Base-by-base conservation (phyloP, 2,113 vertebrate species). In the Pseudolaguvia tuberculata region DNA sequence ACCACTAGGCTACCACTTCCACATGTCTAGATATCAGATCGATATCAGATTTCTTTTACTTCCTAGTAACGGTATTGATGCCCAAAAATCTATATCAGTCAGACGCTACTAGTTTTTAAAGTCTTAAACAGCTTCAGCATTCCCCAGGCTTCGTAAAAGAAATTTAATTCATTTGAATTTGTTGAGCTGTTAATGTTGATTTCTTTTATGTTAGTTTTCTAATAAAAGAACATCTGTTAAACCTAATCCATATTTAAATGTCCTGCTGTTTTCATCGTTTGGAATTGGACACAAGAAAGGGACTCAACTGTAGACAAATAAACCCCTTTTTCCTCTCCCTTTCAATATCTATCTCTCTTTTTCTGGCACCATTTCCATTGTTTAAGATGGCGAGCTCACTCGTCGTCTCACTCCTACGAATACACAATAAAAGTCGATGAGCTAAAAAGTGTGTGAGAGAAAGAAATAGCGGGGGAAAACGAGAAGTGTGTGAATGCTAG, bases 201-300 rank as follows among this genome's bases (percentile, higher is more conserved):
- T 21, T 25, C 14, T 63, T 15, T 23, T 23, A 20, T 0, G 2
- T 15, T 15, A 45, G 12, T 65, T 47, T 39, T 23, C n/a, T 66
- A 48, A 66, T 66, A 66, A 27, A 50, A 66, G 63, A 66, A 66
- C 63, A 66, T 66, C 45, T 66, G 63, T 66, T 48, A 66, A 50
- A 48, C 45, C 45, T 66, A 66, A 66, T 50, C 45, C 45, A 66
- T 39, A 47, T 45, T 35, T 25, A 47, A 65, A 66, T 20, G 27
- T 47, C 45, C 63, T 27, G 63, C 63, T 66, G 63, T 66, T 66
- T 66, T 50, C 42, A 31, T 35, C 66, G 14, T 52, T 35, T 69
- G 48, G 66, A 69, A 51, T 17, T 31, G 20, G 18, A 69, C 27
- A 3, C 20, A 69, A 69, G 6, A 11, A 0, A 15, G 52, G 50